Conservation (phyloP, 2,797 vertebrate genomes). For the Acanthurus tractus region DNA sequence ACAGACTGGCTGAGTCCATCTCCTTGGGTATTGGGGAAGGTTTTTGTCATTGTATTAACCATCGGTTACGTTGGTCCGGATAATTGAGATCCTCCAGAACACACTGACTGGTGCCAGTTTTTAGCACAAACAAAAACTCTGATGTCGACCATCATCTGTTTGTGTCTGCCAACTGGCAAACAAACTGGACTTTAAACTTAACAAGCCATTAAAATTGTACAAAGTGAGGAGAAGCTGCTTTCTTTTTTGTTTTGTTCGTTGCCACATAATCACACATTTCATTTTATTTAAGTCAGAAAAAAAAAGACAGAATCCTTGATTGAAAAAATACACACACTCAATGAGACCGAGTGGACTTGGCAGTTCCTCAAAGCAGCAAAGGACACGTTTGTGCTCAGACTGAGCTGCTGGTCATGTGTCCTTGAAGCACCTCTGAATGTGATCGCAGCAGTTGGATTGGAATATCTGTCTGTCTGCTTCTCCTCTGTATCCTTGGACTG, state of each 20-base stretch:
- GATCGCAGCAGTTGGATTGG: conserved; percentile 31
- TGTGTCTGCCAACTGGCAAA: background rate
- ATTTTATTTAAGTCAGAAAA: background rate
- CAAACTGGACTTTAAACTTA: background rate
- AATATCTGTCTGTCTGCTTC: background rate
- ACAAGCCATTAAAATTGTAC: background rate
- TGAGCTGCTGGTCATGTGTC: conserved; percentile 25
- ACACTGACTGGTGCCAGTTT: too few relatives aligned
- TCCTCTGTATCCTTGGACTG: conserved; percentile 46
- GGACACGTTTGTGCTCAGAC: conserved; percentile 13
- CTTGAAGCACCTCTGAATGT: conserved; percentile 45
- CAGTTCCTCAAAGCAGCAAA: background rate
- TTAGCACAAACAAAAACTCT: too few relatives aligned
- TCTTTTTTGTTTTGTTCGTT: background rate
- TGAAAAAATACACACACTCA: background rate
- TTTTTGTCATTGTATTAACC: too few relatives aligned
- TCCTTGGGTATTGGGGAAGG: too few relatives aligned
- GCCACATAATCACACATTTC: background rate
- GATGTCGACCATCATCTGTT: background rate
- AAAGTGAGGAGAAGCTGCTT: background rate
- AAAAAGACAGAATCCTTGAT: background rate
- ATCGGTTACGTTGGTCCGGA: too few relatives aligned
- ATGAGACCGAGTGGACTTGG: background rate
- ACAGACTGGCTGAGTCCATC: too few relatives aligned
- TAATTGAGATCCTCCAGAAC: too few relatives aligned